phyloP scores from a whole-genome alignment of 2,797 vertebrate genomes.

The Furcifer pardalis region DNA sequence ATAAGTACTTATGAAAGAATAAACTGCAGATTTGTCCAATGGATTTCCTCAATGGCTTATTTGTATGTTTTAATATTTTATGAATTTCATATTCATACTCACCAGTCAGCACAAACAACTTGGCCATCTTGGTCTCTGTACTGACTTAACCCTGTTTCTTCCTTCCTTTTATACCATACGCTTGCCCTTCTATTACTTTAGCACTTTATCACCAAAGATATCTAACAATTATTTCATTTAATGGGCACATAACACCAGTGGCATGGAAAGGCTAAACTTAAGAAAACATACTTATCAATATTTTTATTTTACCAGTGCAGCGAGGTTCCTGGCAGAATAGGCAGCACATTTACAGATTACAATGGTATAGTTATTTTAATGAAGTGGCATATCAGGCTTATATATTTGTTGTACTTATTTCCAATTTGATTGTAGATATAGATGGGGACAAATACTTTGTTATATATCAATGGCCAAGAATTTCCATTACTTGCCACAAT shows the following conservation, averaged over 20 bases:
- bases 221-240: not conserved
- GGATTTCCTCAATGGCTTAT: accelerated
- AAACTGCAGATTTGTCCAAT: not conserved
- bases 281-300: not conserved
- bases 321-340: not conserved
- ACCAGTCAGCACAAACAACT: constrained; percentile 61
- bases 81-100: constrained; percentile 39
- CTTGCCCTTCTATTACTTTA: not conserved
- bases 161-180: not conserved
- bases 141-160: not conserved
- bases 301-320: not conserved
- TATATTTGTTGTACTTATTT: not conserved
- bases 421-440: not conserved
- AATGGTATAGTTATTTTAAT: no score
- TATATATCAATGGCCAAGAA: not conserved
- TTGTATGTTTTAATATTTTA: not conserved
- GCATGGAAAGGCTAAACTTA: not conserved
- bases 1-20: not conserved
- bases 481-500: not conserved
- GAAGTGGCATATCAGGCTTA: not conserved
- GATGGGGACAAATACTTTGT: not conserved
- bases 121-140: constrained; percentile 64
- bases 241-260: constrained; percentile 1
- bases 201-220: not conserved
- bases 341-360: no score